These are phyloP conservation scores for Rhogogaster chlorosoma DNA, from an alignment of 2,888 invertebrate genomes.

Conservation along the genomic window DNA sequence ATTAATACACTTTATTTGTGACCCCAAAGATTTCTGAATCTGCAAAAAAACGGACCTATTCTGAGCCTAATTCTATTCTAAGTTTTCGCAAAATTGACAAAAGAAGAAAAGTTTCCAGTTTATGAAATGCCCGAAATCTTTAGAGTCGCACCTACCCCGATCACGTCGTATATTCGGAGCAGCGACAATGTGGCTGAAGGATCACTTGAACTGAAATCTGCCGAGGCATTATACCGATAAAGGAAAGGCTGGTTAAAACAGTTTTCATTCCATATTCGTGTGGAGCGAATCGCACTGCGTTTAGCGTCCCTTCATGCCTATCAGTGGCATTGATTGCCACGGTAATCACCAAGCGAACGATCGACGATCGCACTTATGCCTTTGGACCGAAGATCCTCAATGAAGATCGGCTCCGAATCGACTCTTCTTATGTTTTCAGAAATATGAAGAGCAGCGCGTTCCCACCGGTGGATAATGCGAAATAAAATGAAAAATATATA, in stretches of 20 bases:
- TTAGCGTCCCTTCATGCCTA: slow-evolving; percentile 43
- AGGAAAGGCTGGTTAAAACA: slow-evolving; percentile 17
- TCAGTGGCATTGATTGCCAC: slow-evolving; percentile 48
- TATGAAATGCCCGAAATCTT: too few species aligned
- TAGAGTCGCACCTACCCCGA: too few species aligned
- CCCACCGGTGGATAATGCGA: neutral
- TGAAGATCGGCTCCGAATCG: slow-evolving; percentile 11
- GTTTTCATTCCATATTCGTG: slow-evolving; percentile 40
- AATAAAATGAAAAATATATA: neutral
- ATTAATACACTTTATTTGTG: too few species aligned
- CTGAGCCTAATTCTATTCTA: too few species aligned
- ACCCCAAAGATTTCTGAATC: too few species aligned
- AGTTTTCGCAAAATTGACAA: too few species aligned
- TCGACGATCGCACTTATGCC: neutral
- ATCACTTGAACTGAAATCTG: neutral
- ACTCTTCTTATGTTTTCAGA: neutral
- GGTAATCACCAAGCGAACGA: slow-evolving; percentile 35
- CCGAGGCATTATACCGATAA: neutral
- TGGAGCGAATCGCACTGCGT: slow-evolving; percentile 35
- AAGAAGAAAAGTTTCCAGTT: too few species aligned
- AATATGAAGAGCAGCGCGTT: neutral
- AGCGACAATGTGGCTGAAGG: neutral
- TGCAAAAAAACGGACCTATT: too few species aligned
- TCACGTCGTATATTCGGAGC: too few species aligned
- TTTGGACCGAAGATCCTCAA: slow-evolving; percentile 26